These are phyloP conservation scores for Nycticebus coucang DNA, from an alignment of 2,113 vertebrate species.

Conservation along the genomic window DNA sequence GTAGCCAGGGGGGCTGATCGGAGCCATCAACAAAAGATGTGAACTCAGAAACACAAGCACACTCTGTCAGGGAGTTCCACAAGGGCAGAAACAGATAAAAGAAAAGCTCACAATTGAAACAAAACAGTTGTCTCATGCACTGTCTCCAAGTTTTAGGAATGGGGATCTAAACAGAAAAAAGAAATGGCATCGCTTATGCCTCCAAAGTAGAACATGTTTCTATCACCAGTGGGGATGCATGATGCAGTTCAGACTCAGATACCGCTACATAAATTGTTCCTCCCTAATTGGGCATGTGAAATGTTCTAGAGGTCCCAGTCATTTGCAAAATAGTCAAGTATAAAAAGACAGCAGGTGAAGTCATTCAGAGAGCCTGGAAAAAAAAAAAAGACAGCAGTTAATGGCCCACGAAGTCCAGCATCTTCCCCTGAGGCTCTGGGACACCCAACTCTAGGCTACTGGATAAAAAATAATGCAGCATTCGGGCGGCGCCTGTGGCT, in stretches of 20 bases:
- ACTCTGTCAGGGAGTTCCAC: neutral
- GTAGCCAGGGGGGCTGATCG: slow-evolving; percentile 37
- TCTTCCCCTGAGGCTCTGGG: neutral
- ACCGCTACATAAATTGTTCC: neutral
- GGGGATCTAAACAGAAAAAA: neutral
- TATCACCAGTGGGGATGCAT: neutral
- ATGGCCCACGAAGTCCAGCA: neutral
- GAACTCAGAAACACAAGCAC: slow-evolving; percentile 27
- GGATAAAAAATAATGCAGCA: neutral
- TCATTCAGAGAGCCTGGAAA: too few relatives aligned
- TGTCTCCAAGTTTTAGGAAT: neutral
- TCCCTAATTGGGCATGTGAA: neutral
- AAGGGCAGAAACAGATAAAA: neutral
- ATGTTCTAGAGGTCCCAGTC: neutral
- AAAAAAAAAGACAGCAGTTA: neutral
- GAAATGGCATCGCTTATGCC: neutral
- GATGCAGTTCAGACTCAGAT: neutral
- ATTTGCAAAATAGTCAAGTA: neutral
- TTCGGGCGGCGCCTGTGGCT: too few relatives aligned
- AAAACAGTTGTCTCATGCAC: neutral
- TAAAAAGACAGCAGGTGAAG: neutral
- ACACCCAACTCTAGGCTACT: neutral
- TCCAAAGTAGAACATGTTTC: neutral
- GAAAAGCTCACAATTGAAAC: neutral
- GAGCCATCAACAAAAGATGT: slow-evolving; percentile 29